Percentiles rank a stretch among this genome's conserved stretches.
Conservation (phyloP, 2,888 invertebrate genomes). For the Drosophila stalkeri region DNA sequence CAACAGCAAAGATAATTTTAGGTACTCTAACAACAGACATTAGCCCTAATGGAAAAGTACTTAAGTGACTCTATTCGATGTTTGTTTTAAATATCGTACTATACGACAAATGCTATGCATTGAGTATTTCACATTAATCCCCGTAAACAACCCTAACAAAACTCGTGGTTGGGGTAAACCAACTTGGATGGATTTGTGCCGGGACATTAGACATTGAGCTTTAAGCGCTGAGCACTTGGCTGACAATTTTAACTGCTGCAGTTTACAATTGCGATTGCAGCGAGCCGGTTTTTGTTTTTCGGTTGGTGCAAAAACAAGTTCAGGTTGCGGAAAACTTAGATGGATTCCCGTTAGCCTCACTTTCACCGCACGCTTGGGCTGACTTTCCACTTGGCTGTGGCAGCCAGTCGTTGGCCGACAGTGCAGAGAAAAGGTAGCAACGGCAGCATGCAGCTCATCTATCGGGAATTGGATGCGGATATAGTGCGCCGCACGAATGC, state of each 20-base stretch:
- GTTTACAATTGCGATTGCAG: conserved; percentile 25
- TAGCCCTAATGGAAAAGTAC: background rate
- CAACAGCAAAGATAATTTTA: background rate
- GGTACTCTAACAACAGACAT: background rate
- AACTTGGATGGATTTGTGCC: conserved; percentile 2
- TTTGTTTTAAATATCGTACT: background rate
- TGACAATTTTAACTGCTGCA: conserved; percentile 35
- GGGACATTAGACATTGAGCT: background rate
- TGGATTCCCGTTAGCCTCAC: conserved; percentile 54
- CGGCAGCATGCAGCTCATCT: conserved; percentile 81
- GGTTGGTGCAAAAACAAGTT: conserved; percentile 46
- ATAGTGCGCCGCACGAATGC: conserved; percentile 88
- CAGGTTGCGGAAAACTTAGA: conserved; percentile 49
- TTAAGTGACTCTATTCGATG: background rate
- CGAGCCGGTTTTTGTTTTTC: conserved; percentile 22
- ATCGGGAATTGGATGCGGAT: conserved; percentile 88
- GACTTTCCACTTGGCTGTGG: conserved; percentile 39
- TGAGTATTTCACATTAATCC: background rate
- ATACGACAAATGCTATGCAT: background rate
- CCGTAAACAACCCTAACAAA: background rate
- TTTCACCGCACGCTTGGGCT: conserved; percentile 70
- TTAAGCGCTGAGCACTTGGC: conserved; percentile 7
- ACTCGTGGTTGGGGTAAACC: background rate
- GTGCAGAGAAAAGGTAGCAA: conserved; percentile 27
- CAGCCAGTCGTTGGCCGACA: conserved; percentile 44